Base-by-base conservation (phyloP, 2,888 invertebrate species). In the Globia sparganii region DNA sequence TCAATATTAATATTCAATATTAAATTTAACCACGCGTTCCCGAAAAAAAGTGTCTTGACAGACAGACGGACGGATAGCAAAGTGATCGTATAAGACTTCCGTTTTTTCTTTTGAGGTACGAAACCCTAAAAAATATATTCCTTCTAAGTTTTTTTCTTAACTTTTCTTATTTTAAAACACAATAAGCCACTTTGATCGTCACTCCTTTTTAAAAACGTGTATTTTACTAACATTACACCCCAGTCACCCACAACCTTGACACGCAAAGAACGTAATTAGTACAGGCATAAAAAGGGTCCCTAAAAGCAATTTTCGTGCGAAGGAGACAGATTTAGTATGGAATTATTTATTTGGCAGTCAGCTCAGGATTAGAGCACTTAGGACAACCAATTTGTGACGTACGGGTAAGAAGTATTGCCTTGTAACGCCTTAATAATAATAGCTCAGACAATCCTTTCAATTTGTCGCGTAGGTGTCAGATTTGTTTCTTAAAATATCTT, bases 321-420 rank as follows among this genome's bases (percentile, higher is more conserved):
- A 75, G 70, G 77, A 86, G 80, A 85, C 80, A 80, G 81, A 88
- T 85, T 86, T 89, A 83, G 85, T 82, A 80, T 74, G 73, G 83
- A 88, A 88, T 88, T 88, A 89, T 88, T 86, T 88, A 88, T 88
- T 85, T 88, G 86, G 65, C 69, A 78, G 81, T 73, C 65, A 80
- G 78, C 86, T 78, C 85, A 78, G 76, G 69, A 85, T 85, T 77
- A 75, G 56, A 82, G 85, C 81, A 81, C 89, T 85, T 83, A 83
- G 74, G 58, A 65, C 72, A 75, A 77, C 75, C 86, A 80, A 89
- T 81, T 84, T 84, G 81, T 83, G 74, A 80, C 53, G 74, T 73
- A 65, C 13, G 5, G 71, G 71, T 74, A 77, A 64, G 46, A 76
- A 46, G 69, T 71, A 64, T 80, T 80, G 58, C 58, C 34, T 72